Evolutionary conservation across 1,140 invertebrate genomes (phyloP).

Genomic region (Trichogramma pretiosum): DNA sequence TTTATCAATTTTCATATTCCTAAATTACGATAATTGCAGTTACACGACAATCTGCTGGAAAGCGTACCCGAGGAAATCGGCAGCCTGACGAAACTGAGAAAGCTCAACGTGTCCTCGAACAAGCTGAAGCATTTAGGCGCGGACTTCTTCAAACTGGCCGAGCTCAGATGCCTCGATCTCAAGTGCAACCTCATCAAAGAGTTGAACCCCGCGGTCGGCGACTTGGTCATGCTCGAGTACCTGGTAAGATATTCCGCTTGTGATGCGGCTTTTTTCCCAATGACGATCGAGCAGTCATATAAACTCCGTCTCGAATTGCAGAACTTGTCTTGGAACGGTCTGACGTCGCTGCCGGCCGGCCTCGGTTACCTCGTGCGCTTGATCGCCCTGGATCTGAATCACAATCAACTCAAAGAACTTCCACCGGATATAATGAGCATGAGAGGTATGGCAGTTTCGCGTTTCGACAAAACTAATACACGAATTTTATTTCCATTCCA

Average conservation of each 20-base stretch:
- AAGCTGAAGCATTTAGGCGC: constrained; percentile 55
- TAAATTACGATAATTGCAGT: no score
- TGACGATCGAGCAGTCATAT: no score
- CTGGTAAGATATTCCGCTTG: no score
- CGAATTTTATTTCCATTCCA: no score
- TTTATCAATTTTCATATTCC: no score
- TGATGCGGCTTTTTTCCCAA: no score
- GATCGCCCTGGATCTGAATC: constrained; percentile 48
- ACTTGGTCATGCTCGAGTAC: constrained; percentile 64
- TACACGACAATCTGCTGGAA: constrained; percentile 71
- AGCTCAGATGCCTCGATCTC: constrained; percentile 60
- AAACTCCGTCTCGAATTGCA: no score
- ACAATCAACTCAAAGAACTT: constrained; percentile 50
- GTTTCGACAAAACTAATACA: neutral
- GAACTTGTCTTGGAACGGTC: constrained; percentile 55
- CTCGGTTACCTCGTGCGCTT: constrained; percentile 54
- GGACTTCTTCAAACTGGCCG: constrained; percentile 57
- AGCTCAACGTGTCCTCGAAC: constrained; percentile 74
- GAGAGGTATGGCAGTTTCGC: constrained; percentile 37
- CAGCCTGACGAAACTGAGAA: constrained; percentile 60
- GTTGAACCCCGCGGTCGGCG: constrained; percentile 56
- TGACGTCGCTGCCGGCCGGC: constrained; percentile 47
- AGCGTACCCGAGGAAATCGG: constrained; percentile 68
- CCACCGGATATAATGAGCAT: constrained; percentile 52
- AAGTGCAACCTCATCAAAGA: constrained; percentile 53